Base-by-base conservation (phyloP, 2,797 vertebrate genomes). In the Spondyliosoma cantharus region DNA sequence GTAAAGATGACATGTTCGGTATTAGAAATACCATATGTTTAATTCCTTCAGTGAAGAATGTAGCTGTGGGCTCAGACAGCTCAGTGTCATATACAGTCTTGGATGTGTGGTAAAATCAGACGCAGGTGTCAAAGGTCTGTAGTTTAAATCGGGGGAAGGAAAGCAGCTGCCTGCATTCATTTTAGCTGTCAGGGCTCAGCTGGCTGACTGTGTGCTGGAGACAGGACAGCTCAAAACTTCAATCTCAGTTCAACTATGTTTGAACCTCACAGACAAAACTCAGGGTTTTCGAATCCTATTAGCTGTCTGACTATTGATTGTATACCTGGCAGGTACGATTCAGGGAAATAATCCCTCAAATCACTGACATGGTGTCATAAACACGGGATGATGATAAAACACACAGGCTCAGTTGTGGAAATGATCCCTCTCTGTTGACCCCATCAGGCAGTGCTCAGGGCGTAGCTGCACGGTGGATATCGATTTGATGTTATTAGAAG, bases 81-180 rank as follows among this genome's bases (percentile, higher is more conserved):
- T 71, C 7, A 2, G 22, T 59, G 66, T 78, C 64, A 66, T 20
- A 42, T 75, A 22, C 64, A 69, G 69, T 43, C 54, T 25, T 58
- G 66, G 37, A 17, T 45, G 52, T 62, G 70, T 27, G 72, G 52
- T 82, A 77, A 87, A 81, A 73, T 37, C 80, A 85, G 75, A 67
- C 53, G 0, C 22, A 46, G 69, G 81, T 64, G 87, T 92, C 86
- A 87, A 20, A 89, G 88, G 86, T 86, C 0, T 0, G 7, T 7
- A 7, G 80, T 85, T 87, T 90, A 89, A 89, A 86, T 84, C 24
- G 54, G 87, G 83, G 70, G 60, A 62, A 48, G 79, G 65, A 62
- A 56, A 80, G 75, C 90, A 89, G 90, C 91, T 91, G 88, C 79
- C 54, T 52, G 57, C 11, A 0, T 57, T 70, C 9, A 5, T 82